These are phyloP conservation scores for Watsonalla binaria DNA, from an alignment of 2,888 invertebrate genomes.

Conservation along the genomic window DNA sequence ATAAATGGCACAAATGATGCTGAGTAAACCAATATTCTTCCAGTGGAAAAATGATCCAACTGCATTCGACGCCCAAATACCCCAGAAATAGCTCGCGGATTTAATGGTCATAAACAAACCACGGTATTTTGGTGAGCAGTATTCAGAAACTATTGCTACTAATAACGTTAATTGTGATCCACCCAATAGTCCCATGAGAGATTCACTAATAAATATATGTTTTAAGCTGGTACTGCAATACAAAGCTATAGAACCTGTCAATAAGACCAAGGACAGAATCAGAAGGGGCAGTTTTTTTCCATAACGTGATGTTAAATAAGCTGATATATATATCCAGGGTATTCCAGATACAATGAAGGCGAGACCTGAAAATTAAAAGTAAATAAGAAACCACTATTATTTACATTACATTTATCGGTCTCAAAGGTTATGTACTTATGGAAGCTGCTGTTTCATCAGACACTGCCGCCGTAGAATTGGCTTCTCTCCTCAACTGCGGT, in stretches of 20 bases:
- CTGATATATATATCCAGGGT: slow-evolving; percentile 14
- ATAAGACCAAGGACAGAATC: slow-evolving; percentile 1
- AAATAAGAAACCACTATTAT: too few species aligned
- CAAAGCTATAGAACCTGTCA: slow-evolving; percentile 10
- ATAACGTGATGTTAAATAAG: slow-evolving; percentile 9
- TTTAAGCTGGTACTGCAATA: slow-evolving; percentile 12
- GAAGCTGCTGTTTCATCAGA: slow-evolving; percentile 21
- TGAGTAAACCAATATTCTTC: too few species aligned
- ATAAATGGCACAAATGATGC: too few species aligned
- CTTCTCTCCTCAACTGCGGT: slow-evolving; percentile 22
- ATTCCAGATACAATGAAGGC: slow-evolving; percentile 12
- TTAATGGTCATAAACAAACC: too few species aligned
- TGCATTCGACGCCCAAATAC: too few species aligned
- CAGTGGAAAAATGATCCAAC: too few species aligned
- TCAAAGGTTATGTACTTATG: slow-evolving; percentile 14
- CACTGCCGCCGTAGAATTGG: slow-evolving; percentile 19
- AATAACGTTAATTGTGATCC: not conserved
- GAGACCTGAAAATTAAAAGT: not conserved
- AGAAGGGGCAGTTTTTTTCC: slow-evolving; percentile 16
- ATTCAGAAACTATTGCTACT: too few species aligned
- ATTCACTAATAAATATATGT: slow-evolving; percentile 16
- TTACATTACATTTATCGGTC: too few species aligned
- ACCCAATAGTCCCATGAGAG: slow-evolving; percentile 10
- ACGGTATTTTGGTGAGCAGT: too few species aligned
- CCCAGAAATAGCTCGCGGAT: too few species aligned